These are phyloP conservation scores for Pyrocephalus nanus DNA, from an alignment of 2,797 vertebrate species.

Conservation along the genomic window DNA sequence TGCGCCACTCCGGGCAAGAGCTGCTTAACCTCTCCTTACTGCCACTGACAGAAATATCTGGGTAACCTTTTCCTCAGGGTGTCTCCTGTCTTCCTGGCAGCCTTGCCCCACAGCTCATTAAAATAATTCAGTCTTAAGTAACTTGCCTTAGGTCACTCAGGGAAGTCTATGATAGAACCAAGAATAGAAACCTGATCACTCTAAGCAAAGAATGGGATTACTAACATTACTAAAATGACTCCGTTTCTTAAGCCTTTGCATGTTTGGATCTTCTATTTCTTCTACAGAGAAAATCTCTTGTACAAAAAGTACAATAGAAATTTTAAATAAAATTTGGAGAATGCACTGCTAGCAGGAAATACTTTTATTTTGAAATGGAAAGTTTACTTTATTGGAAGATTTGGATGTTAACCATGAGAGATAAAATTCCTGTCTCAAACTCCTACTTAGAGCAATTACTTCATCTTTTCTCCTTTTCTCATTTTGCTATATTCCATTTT, in stretches of 20 bases:
- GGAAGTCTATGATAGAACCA: conserved; percentile 48
- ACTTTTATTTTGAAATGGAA: conserved; percentile 22
- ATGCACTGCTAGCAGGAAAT: background rate
- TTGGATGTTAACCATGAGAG: background rate
- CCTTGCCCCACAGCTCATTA: conserved; percentile 29
- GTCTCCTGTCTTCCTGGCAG: conserved; percentile 5
- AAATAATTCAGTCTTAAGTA: conserved; percentile 61
- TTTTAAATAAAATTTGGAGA: conserved; percentile 40
- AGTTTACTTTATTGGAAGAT: background rate
- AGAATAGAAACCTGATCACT: conserved; percentile 64
- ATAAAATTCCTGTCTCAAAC: conserved; percentile 55
- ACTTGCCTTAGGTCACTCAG: conserved; percentile 51
- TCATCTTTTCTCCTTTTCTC: background rate
- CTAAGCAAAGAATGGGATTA: conserved; percentile 68
- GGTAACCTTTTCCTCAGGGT: background rate
- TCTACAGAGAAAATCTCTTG: background rate
- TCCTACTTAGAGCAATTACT: conserved; percentile 19
- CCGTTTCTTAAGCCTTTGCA: conserved; percentile 32
- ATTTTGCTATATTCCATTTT: background rate
- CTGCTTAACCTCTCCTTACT: background rate
- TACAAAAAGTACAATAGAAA: background rate
- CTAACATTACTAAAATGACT: conserved; percentile 53
- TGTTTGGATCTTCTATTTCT: background rate
- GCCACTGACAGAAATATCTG: background rate
- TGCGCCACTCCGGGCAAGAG: background rate